A percentile compares a stretch with the other conserved stretches of the same genome.
phyloP scores from a whole-genome alignment of 2,888 invertebrate species.

The Rhingia campestris region DNA sequence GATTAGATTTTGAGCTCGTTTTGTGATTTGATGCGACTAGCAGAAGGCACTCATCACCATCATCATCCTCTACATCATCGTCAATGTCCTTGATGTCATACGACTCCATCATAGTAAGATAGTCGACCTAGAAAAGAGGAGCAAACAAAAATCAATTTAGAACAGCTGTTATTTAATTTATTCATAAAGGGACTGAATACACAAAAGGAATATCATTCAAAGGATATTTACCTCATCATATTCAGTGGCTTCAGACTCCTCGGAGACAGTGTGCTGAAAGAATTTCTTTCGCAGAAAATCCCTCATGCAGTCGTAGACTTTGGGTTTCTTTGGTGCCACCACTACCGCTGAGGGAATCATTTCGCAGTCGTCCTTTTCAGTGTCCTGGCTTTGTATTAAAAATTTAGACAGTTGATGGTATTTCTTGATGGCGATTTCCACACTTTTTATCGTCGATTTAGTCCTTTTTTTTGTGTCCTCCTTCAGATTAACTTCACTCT shows the following conservation, averaged over 20 bases:
- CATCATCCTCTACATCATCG: constrained; percentile 34
- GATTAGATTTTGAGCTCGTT: constrained; percentile 38
- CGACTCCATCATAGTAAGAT: constrained; percentile 61
- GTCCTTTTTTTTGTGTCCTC: constrained; percentile 56
- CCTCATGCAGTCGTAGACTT: constrained; percentile 81
- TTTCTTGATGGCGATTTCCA: constrained; percentile 77
- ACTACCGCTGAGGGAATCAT: constrained; percentile 58
- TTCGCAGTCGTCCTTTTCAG: constrained; percentile 65
- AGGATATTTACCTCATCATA: constrained; percentile 61
- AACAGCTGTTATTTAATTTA: constrained; percentile 43
- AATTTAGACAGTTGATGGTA: constrained; percentile 79
- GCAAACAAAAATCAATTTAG: constrained; percentile 30
- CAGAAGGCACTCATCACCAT: constrained; percentile 65
- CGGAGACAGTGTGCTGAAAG: constrained; percentile 76
- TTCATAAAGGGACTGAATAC: constrained; percentile 17
- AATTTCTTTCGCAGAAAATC: constrained; percentile 80
- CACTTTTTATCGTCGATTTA: constrained; percentile 75
- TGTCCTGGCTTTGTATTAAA: constrained; percentile 65
- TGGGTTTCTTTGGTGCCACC: constrained; percentile 77
- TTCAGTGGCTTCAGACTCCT: constrained; percentile 55
- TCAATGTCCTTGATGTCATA: constrained; percentile 56
- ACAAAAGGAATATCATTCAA: constrained; percentile 30
- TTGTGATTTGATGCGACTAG: constrained; percentile 54
- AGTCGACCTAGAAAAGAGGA: constrained; percentile 52
- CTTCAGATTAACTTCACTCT: constrained; percentile 67